Conservation (phyloP, 2,888 invertebrate genomes). For the Macaria liturata region DNA sequence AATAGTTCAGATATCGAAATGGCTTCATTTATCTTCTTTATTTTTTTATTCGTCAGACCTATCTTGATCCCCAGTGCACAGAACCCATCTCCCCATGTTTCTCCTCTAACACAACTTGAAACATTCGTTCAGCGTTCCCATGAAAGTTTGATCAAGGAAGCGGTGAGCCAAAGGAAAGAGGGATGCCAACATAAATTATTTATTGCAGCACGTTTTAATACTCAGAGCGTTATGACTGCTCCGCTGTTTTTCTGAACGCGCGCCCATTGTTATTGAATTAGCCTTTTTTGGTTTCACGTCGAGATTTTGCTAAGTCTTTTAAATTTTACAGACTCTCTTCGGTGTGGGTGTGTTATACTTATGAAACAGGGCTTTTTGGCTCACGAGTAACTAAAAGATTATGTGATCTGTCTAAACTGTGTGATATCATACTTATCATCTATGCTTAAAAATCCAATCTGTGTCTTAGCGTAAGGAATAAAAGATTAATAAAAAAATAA, state of each 20-base stretch:
- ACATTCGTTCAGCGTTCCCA: slow-evolving; percentile 43
- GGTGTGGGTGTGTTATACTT: no score
- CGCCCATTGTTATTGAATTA: slow-evolving; percentile 44
- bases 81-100: background rate
- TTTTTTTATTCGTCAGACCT: background rate
- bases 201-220: slow-evolving; percentile 50
- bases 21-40: no score
- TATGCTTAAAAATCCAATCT: no score
- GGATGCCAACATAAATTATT: slow-evolving; percentile 47
- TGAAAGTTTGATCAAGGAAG: slow-evolving; percentile 50
- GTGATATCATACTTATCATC: no score
- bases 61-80: background rate
- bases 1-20: no score
- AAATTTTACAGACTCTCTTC: no score
- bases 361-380: no score
- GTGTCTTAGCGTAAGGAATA: no score
- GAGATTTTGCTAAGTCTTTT: no score
- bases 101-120: slow-evolving; percentile 18
- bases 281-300: background rate
- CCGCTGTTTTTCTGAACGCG: slow-evolving; percentile 41
- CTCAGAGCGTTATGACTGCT: slow-evolving; percentile 46
- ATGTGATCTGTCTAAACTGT: no score
- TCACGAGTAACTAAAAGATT: no score
- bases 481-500: no score
- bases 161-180: slow-evolving; percentile 32